A percentile compares a stretch with the other conserved stretches of the same genome.
These are phyloP conservation scores for Saxidomus purpurata DNA, from an alignment of 1,140 invertebrate species.

Conservation along the genomic window DNA sequence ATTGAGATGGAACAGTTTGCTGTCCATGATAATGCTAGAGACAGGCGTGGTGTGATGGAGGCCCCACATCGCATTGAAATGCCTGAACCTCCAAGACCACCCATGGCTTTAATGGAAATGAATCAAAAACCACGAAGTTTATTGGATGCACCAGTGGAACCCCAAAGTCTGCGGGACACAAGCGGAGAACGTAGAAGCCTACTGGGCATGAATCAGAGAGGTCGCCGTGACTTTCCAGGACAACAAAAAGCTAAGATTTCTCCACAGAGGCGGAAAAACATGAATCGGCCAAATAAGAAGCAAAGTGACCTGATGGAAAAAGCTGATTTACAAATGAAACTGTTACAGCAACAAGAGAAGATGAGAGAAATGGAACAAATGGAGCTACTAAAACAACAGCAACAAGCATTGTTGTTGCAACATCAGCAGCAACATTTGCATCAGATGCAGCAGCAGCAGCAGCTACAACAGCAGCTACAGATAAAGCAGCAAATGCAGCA, in stretches of 20 bases:
- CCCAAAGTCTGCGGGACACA: neutral
- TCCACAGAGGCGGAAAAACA: neutral
- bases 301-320: constrained; percentile 51
- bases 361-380: constrained; percentile 26
- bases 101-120: neutral
- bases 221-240: neutral
- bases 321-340: constrained; percentile 50
- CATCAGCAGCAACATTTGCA: constrained; percentile 30
- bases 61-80: neutral
- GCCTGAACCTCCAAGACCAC: constrained; percentile 6
- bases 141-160: neutral
- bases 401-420: constrained; percentile 26
- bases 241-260: neutral
- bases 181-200: neutral
- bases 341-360: constrained; percentile 58
- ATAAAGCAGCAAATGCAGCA: constrained; percentile 43
- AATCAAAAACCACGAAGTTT: neutral
- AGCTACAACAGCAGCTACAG: constrained; percentile 12
- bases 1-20: neutral
- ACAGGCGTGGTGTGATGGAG: neutral
- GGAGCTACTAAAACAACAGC: constrained; percentile 23
- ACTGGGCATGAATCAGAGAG: neutral
- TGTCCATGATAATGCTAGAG: neutral
- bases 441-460: constrained; percentile 16
- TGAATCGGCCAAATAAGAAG: neutral